Evolutionary conservation across 1,140 invertebrate genomes (phyloP), one percentile per base, ranked within the genome.

Genomic region (Brachystomella parvula): DNA sequence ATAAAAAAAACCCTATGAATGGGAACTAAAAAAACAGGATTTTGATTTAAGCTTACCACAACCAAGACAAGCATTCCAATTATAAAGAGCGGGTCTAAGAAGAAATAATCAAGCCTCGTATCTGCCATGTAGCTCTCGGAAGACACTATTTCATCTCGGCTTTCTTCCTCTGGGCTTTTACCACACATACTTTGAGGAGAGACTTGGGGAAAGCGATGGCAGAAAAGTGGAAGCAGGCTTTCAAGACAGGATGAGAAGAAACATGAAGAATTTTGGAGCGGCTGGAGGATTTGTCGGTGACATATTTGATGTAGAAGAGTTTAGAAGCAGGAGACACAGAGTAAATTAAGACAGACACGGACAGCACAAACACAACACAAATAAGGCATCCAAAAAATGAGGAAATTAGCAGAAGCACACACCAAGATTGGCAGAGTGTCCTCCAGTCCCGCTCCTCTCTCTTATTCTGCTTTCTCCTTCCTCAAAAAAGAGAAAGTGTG

Each of bases 41-140:
- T n/a, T n/a, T n/a, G n/a, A n/a, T n/a, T 44, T 44, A 44, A 44
- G 44, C 60, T 62, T 47, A 62, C 60, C 33, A 62, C 60, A 47
- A 39, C 24, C 44, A 62, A 47, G 19, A 62, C 60, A 29, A 62
- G 60, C 33, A 62, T 39, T 12, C 31, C 60, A 44, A 62, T 62
- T 26, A 62, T 62, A 39, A 62, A 62, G 33, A 62, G 31, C 12
- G 60, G 60, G 12, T 62, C 60, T 3, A 62, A 26, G 30, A 62
- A 62, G 29, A 62, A 62, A 26, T 32, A 62, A 29, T 62, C 60
- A 32, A 62, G 35, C 60, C 31, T 32, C 30, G 44, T 35, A 29
- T 59, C 21, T 28, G 21, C 49, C 3, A 24, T 24, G 49, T 9
- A 9, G 49, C 3, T 53, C 12, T 17, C 24, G 49, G 24, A 6